Conservation (phyloP, 2,888 invertebrate species). For the Baronia brevicornis region DNA sequence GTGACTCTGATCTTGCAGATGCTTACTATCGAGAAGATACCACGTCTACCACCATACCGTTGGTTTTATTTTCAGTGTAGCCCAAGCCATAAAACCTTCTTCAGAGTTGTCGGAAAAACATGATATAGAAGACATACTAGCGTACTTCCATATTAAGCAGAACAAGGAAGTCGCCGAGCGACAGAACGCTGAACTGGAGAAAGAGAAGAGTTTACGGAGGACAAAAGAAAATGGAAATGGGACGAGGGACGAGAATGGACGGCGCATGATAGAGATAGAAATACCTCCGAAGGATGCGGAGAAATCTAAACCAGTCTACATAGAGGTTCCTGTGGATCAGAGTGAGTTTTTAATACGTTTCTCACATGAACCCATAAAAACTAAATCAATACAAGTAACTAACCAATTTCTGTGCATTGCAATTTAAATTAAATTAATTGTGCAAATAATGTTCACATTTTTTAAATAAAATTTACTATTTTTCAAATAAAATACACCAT, state of each 20-base stretch:
- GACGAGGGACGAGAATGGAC: background rate
- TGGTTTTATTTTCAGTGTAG: background rate
- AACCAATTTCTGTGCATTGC: background rate
- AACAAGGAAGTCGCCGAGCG: slow-evolving; percentile 13
- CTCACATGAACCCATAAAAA: slow-evolving; percentile 8
- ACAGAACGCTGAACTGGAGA: slow-evolving; percentile 3
- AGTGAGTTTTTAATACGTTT: slow-evolving; percentile 24
- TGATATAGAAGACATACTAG: slow-evolving; percentile 56
- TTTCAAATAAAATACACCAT: too few relatives aligned
- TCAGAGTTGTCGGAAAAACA: slow-evolving; percentile 22
- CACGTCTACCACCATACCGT: background rate
- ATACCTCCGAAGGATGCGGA: slow-evolving; percentile 1
- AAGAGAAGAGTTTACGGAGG: too few relatives aligned
- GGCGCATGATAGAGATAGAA: background rate
- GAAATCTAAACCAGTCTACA: slow-evolving; percentile 34
- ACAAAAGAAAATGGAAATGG: slow-evolving; percentile 1
- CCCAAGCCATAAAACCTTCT: slow-evolving; percentile 8
- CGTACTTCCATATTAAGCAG: slow-evolving; percentile 53
- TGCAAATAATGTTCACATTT: too few relatives aligned
- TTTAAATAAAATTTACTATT: too few relatives aligned
- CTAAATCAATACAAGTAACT: background rate
- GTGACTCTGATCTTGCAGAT: background rate
- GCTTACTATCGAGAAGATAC: background rate
- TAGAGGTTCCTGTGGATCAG: slow-evolving; percentile 46
- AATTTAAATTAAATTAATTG: too few relatives aligned